Evolutionary conservation across 2,888 invertebrate species (phyloP), one percentile per base, ranked within the genome.

Genomic region (Sinotaia quadrata): DNA sequence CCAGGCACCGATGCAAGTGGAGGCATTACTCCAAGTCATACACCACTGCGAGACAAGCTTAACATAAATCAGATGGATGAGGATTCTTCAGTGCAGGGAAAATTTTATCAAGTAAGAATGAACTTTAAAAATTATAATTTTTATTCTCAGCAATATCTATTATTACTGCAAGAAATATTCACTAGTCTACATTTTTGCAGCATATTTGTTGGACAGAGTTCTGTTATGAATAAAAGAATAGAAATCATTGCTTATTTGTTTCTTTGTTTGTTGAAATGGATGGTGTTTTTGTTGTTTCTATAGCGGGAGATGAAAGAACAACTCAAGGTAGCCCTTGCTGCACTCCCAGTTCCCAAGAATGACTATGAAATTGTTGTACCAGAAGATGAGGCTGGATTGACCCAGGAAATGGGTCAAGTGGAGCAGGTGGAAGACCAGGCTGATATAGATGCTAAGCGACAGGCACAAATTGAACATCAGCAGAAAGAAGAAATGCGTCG

Each of bases 281-380:
- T n/a, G n/a, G n/a, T n/a, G n/a, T n/a, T n/a, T n/a, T n/a, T n/a
- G n/a, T n/a, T n/a, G 3, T 68, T 27, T 54, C 62, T 69, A 4
- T 69, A 81, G 79, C 68, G 71, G 21, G 81, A 83, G 31, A 61
- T 76, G 60, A 77, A 81, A 63, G 80, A 81, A 18, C 81, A 81
- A 69, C 71, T 87, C 67, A 92, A 93, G 52, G 91, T 92, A 74
- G 94, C 95, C 0, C 90, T 98, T 33, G 92, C 93, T 31, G 90
- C 93, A 0, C 90, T 99, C 69, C 99, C 99, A 1, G 89, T 92
- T 1, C 98, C 99, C 0, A 94, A 94, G 79, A 98, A 99, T 87
- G 98, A 99, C 89, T 99, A 97, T 88, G 98, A 99, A 90, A 97
- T 98, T 82, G 97, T 98, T 51, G 95, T 98, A 18, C 97, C 98